phyloP scores from a whole-genome alignment of 1,140 invertebrate species.

The Lepeophtheirus salmonis region DNA sequence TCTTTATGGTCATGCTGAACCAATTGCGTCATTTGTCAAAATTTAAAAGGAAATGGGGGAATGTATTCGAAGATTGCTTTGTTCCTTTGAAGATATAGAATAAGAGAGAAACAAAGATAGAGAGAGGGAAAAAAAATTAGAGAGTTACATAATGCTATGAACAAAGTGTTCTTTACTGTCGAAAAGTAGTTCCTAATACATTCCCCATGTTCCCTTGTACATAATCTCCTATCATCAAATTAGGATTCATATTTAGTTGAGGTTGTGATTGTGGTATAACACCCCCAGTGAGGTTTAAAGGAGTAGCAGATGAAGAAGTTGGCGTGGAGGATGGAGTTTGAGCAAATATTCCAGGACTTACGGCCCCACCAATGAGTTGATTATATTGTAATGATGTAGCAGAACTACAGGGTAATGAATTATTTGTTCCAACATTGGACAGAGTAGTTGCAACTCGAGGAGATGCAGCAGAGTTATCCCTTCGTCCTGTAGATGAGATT shows the following conservation, averaged over 20 bases:
- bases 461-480: neutral
- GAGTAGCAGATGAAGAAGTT: neutral
- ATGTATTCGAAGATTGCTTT: neutral
- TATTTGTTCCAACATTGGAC: neutral
- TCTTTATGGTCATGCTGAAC: neutral
- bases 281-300: neutral
- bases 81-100: neutral
- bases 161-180: neutral
- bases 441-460: too few relatives aligned
- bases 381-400: conserved; percentile 8
- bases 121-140: neutral
- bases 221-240: conserved; percentile 4
- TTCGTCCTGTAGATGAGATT: conserved; percentile 3
- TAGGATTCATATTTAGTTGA: neutral
- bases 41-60: neutral
- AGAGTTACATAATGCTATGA: neutral
- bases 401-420: neutral
- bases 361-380: conserved; percentile 8
- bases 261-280: neutral
- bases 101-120: too few relatives aligned
- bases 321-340: neutral
- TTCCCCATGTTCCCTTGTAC: conserved; percentile 9
- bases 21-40: neutral
- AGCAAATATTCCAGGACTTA: conserved; percentile 7
- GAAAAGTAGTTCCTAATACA: neutral